A percentile compares a stretch with the other conserved stretches of the same genome.
These are phyloP conservation scores for Macaca fascicularis DNA, from an alignment of 2,113 vertebrate species.

Conservation along the genomic window T2T-MFA8v1.1 NC_088395.1:133091501-133092000, in stretches of 20 bases:
- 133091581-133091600: too few relatives aligned
- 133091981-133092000: background rate
- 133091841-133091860: background rate
- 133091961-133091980: background rate
- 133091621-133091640: too few relatives aligned
- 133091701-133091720: too few relatives aligned
- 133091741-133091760: constrained; percentile 23
- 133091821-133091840: background rate
- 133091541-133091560: too few relatives aligned
- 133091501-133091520: too few relatives aligned
- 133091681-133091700: too few relatives aligned
- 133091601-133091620: too few relatives aligned
- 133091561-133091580: too few relatives aligned
- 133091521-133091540: too few relatives aligned
- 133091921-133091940: background rate
- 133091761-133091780: background rate
- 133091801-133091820: background rate
- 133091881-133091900: background rate
- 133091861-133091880: background rate
- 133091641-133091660: too few relatives aligned
- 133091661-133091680: too few relatives aligned
- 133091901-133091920: background rate
- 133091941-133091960: background rate
- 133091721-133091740: too few relatives aligned
- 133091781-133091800: background rate